Evolutionary conservation across 2,888 invertebrate genomes (phyloP).

Genomic region (Eutolmus rufibarbis): DNA sequence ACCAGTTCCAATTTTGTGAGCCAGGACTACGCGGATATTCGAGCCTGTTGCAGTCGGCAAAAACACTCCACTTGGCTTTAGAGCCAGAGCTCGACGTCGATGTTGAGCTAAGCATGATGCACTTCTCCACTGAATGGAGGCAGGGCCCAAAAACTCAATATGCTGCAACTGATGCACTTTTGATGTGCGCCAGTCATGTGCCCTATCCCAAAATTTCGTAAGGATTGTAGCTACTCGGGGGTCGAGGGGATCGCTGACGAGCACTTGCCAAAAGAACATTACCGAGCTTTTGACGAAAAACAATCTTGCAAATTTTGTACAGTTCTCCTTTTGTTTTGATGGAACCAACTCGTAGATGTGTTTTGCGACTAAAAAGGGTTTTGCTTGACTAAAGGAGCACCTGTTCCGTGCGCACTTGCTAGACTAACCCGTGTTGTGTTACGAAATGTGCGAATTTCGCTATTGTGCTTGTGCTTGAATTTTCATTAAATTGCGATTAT

Average conservation of each 20-base stretch:
- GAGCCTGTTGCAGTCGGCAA: conserved; percentile 1
- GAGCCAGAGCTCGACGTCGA: background rate
- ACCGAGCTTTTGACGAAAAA: background rate
- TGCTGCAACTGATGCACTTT: background rate
- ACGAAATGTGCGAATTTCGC: background rate
- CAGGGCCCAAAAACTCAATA: background rate
- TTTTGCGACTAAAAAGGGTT: background rate
- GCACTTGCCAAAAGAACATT: background rate
- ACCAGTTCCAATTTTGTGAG: background rate
- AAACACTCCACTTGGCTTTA: background rate
- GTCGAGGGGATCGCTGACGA: background rate
- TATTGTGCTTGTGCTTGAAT: conserved; percentile 1
- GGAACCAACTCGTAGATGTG: background rate
- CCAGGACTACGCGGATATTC: background rate
- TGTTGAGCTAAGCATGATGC: background rate
- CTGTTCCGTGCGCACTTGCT: background rate
- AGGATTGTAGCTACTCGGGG: background rate
- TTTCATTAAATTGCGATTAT: background rate
- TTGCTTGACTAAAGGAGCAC: background rate
- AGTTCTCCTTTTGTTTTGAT: conserved; percentile 12
- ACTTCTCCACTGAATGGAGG: background rate
- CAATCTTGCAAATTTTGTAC: background rate
- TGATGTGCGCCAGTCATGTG: background rate
- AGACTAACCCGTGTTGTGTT: conserved; percentile 32
- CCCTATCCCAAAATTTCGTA: background rate